Percentiles rank a stretch among this genome's conserved stretches.
These are phyloP conservation scores for Apteryx mantelli DNA, from an alignment of 2,113 vertebrate genomes.

Conservation along the genomic window DNA sequence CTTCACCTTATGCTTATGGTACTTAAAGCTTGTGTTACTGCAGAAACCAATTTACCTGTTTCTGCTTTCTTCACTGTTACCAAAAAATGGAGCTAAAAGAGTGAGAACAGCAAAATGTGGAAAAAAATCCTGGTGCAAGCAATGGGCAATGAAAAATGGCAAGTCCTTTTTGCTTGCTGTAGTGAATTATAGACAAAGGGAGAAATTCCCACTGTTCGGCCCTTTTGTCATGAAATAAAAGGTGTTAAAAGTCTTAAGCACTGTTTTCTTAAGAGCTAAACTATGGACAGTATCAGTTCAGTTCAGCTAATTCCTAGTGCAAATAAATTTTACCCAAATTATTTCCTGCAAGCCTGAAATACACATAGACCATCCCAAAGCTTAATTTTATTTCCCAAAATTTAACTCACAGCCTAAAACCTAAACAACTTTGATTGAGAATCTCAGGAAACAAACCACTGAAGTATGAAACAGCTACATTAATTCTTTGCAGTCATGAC, in stretches of 20 bases:
- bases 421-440: neutral
- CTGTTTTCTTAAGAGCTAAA: neutral
- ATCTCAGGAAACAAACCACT: neutral
- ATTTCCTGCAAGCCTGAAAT: slow-evolving; percentile 7
- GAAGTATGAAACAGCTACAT: neutral
- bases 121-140: neutral
- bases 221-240: neutral
- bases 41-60: neutral
- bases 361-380: neutral
- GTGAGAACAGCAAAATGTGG: neutral
- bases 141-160: neutral
- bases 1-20: neutral
- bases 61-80: neutral
- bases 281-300: neutral
- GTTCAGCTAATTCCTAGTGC: neutral
- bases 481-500: neutral
- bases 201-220: neutral
- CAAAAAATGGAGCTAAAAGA: neutral
- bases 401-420: neutral
- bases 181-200: neutral
- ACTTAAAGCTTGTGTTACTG: neutral
- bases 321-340: slow-evolving; percentile 4
- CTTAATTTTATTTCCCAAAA: slow-evolving; percentile 8
- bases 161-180: neutral
- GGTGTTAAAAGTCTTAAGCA: neutral